phyloP scores from a whole-genome alignment of 2,113 vertebrate genomes.

The Engraulis encrasicolus region DNA sequence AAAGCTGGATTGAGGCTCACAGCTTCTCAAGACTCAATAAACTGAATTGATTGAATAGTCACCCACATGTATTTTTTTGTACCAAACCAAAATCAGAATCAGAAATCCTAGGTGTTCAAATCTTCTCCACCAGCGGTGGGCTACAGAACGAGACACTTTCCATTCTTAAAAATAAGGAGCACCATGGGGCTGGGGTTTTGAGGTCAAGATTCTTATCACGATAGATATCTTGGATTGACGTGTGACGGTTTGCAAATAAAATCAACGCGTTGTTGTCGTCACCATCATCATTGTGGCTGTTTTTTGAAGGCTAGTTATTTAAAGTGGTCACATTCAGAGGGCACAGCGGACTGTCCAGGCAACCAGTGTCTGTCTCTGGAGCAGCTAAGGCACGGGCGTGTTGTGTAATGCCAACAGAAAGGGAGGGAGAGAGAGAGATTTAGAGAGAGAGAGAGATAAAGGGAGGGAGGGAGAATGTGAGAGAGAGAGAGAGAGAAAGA shows the following conservation, averaged over 20 bases:
- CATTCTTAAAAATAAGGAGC: neutral
- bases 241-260: no score
- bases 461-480: neutral
- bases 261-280: no score
- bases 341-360: neutral
- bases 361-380: slow-evolving; percentile 56
- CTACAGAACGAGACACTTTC: neutral
- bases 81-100: neutral
- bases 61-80: neutral
- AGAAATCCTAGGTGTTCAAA: neutral
- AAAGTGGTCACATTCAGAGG: slow-evolving; percentile 29
- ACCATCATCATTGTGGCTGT: neutral
- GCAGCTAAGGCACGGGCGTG: slow-evolving; percentile 61
- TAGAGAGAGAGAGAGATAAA: no score
- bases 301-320: neutral
- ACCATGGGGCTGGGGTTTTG: neutral
- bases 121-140: neutral
- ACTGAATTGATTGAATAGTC: neutral
- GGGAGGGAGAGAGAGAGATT: neutral
- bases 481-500: no score
- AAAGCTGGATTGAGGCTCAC: no score
- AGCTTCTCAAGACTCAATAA: no score
- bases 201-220: neutral
- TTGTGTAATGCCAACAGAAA: slow-evolving; percentile 70
- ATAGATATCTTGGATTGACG: neutral